These are phyloP conservation scores for Aurelia sp. DNA, from an alignment of 30 jellyfish, hydroid and myxozoan species.

Conservation along the genomic window DNA sequence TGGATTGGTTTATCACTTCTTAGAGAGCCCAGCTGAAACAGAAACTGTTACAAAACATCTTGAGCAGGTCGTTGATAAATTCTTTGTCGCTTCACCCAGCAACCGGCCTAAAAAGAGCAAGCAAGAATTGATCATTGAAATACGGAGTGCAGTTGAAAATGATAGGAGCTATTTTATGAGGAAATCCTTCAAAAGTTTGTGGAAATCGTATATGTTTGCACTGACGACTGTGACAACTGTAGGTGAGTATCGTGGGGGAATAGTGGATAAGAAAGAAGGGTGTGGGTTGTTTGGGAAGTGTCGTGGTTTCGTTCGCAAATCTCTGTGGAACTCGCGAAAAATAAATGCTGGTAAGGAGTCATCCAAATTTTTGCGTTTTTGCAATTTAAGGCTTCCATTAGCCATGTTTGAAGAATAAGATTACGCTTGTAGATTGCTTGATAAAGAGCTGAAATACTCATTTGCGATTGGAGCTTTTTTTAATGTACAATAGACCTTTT, in stretches of 20 bases:
- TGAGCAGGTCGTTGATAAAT: constrained; percentile 26
- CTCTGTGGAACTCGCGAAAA: too few species aligned
- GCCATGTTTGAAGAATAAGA: too few species aligned
- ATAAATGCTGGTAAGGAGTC: too few species aligned
- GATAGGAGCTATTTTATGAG: constrained; percentile 4
- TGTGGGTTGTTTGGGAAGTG: not conserved
- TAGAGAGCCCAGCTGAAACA: constrained; percentile 38
- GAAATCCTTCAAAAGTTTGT: constrained; percentile 41
- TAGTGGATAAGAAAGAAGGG: not conserved
- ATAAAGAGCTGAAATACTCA: too few species aligned
- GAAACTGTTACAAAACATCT: not conserved
- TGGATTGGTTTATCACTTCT: constrained; percentile 44
- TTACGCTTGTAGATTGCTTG: too few species aligned
- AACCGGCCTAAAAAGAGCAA: constrained; percentile 48
- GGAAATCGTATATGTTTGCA: constrained; percentile 67
- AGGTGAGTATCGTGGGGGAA: constrained; percentile 24
- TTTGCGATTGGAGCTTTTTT: too few species aligned
- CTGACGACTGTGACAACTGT: constrained; percentile 67
- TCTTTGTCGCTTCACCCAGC: constrained; percentile 1
- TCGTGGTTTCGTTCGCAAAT: too few species aligned
- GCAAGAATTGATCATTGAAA: constrained; percentile 9
- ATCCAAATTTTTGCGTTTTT: too few species aligned
- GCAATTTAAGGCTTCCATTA: too few species aligned
- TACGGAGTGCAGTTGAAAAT: constrained; percentile 41
- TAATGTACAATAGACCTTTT: too few species aligned